Conservation (phyloP, 2,797 vertebrate species). For the Atherinosoma microstoma region DNA sequence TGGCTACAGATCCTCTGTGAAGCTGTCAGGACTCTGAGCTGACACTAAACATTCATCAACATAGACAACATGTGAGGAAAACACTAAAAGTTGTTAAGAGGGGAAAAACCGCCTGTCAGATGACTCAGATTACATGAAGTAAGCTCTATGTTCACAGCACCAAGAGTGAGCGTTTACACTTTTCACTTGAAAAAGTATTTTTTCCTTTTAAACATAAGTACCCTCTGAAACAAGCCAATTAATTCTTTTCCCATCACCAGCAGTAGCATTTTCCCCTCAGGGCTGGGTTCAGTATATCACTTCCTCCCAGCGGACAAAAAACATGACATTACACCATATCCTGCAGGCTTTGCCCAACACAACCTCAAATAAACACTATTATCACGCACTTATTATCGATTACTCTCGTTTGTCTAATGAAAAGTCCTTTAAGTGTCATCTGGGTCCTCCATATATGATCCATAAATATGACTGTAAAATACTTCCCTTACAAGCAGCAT, state of each 20-base stretch:
- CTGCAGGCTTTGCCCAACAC: not conserved
- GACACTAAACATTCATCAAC: constrained; percentile 53
- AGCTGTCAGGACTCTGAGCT: constrained; percentile 49
- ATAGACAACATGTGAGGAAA: constrained; percentile 47
- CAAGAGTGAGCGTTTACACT: not conserved
- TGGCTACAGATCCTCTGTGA: constrained; percentile 77
- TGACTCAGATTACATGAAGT: not conserved
- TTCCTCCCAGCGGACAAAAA: not conserved
- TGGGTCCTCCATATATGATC: not conserved
- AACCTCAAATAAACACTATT: not conserved
- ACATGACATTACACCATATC: not conserved
- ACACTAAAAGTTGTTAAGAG: constrained; percentile 42
- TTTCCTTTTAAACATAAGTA: not conserved
- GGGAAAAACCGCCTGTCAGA: constrained; percentile 4
- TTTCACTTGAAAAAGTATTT: not conserved
- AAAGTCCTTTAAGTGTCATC: not conserved
- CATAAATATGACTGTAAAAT: not conserved
- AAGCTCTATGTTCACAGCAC: not conserved
- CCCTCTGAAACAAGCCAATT: not conserved
- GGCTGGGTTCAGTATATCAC: not conserved
- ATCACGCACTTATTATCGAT: not conserved
- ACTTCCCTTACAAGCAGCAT: not conserved
- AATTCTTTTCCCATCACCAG: not conserved
- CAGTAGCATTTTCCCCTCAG: not conserved
- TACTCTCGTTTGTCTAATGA: not conserved